A percentile compares a stretch with the other conserved stretches of the same genome.
Conservation (phyloP, 2,113 vertebrate species). For the Pelmatolapia mariae region DNA sequence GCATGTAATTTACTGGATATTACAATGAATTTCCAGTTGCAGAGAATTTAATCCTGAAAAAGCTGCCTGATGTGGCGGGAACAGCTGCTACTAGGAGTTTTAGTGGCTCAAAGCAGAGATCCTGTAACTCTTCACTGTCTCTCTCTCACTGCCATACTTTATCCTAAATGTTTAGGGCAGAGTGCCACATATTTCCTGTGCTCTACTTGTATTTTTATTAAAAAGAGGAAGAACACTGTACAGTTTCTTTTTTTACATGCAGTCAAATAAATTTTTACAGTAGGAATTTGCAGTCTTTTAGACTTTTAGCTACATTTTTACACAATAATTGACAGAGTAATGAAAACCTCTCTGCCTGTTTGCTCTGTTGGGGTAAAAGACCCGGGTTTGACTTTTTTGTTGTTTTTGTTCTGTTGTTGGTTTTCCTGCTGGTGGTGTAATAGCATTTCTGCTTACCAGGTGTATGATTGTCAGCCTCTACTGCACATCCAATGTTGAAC, state of each 20-base stretch:
- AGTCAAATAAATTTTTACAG: not conserved
- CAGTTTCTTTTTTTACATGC: not conserved
- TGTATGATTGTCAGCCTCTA: not conserved
- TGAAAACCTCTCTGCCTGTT: not conserved
- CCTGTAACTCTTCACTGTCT: rapidly evolving
- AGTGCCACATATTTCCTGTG: not conserved
- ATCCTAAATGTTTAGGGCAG: not conserved
- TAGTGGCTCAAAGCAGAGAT: not conserved
- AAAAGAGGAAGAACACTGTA: rapidly evolving
- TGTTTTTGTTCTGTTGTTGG: not conserved
- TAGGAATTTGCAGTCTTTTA: not conserved
- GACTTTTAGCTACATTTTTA: not conserved
- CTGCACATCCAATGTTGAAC: not conserved
- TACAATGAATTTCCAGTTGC: rapidly evolving
- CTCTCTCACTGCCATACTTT: rapidly evolving
- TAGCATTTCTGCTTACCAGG: not conserved
- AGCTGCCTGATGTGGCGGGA: rapidly evolving
- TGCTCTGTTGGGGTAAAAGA: not conserved
- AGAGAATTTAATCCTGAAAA: not conserved
- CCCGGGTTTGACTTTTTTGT: rapidly evolving
- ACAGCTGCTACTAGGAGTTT: not conserved
- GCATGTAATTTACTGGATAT: rapidly evolving
- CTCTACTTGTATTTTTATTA: not conserved
- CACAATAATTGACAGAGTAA: rapidly evolving
- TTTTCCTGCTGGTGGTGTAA: not conserved